These are phyloP conservation scores for Gonocerus acuteangulatus DNA, from an alignment of 2,888 invertebrate genomes.

Conservation along the genomic window DNA sequence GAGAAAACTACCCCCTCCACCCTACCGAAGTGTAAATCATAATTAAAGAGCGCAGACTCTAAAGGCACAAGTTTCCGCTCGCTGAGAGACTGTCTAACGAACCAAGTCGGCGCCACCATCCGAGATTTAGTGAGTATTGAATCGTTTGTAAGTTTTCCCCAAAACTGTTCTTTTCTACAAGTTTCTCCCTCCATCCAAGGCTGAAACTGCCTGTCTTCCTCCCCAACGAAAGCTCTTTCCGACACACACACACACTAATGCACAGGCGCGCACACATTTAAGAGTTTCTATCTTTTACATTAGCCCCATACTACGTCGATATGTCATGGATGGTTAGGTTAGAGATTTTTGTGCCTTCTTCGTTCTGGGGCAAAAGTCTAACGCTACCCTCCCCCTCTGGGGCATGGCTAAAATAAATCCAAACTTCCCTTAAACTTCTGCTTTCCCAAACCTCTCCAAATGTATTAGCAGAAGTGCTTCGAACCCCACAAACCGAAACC, in stretches of 20 bases:
- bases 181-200: neutral
- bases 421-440: slow-evolving; percentile 18
- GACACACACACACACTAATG: neutral
- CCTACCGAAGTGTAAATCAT: slow-evolving; percentile 4
- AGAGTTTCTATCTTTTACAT: slow-evolving; percentile 12
- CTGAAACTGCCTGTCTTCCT: too few species aligned
- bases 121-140: slow-evolving; percentile 34
- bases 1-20: too few species aligned
- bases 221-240: too few species aligned
- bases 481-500: too few species aligned
- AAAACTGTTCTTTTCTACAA: slow-evolving; percentile 31
- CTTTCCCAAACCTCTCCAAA: neutral
- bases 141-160: slow-evolving; percentile 33
- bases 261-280: slow-evolving; percentile 5
- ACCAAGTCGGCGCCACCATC: slow-evolving; percentile 8
- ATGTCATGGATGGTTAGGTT: slow-evolving; percentile 8
- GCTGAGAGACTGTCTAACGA: slow-evolving; percentile 10
- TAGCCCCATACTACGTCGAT: slow-evolving; percentile 1
- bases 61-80: neutral
- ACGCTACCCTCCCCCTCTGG: neutral
- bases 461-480: neutral
- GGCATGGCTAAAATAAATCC: slow-evolving; percentile 28
- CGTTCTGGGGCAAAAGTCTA: neutral
- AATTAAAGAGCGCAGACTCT: slow-evolving; percentile 14
- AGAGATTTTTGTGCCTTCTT: slow-evolving; percentile 5